phyloP scores from a whole-genome alignment of 2,113 vertebrate species.

The Lontra canadensis region DNA sequence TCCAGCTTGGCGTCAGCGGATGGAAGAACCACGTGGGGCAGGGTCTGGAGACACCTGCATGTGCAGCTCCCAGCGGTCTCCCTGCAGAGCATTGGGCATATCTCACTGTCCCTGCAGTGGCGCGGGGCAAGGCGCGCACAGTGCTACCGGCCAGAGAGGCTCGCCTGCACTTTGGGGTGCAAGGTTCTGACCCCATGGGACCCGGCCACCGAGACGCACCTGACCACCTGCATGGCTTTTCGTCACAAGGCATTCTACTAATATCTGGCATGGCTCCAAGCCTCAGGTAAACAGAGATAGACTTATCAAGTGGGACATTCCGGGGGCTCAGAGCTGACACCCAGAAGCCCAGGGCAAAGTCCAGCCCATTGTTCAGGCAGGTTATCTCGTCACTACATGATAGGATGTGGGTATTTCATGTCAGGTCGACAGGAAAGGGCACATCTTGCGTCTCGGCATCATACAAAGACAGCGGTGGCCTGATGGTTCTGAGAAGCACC shows the following conservation, averaged over 20 bases:
- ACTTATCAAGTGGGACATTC: not conserved
- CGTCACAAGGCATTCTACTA: not conserved
- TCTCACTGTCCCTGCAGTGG: fast-evolving
- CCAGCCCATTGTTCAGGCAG: not conserved
- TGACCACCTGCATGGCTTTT: not conserved
- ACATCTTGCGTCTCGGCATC: not conserved
- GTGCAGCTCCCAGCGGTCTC: not conserved
- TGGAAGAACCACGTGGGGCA: not conserved
- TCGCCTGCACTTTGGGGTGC: not conserved
- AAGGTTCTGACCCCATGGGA: no score
- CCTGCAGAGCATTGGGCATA: no score
- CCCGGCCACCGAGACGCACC: fast-evolving
- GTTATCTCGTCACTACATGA: not conserved
- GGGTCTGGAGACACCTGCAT: no score
- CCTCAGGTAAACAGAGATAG: not conserved
- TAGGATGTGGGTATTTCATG: not conserved
- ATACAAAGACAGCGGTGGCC: no score
- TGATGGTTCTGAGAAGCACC: no score
- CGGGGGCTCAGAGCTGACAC: not conserved
- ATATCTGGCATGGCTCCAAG: not conserved
- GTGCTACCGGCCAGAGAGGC: not conserved
- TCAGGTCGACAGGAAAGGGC: no score
- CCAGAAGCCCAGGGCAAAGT: not conserved
- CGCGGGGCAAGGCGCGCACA: fast-evolving
- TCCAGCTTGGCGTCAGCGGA: no score